Evolutionary conservation across 2,113 vertebrate species (phyloP), one percentile per base, ranked within the genome.

Genomic region (Prunella fulvescens): DNA sequence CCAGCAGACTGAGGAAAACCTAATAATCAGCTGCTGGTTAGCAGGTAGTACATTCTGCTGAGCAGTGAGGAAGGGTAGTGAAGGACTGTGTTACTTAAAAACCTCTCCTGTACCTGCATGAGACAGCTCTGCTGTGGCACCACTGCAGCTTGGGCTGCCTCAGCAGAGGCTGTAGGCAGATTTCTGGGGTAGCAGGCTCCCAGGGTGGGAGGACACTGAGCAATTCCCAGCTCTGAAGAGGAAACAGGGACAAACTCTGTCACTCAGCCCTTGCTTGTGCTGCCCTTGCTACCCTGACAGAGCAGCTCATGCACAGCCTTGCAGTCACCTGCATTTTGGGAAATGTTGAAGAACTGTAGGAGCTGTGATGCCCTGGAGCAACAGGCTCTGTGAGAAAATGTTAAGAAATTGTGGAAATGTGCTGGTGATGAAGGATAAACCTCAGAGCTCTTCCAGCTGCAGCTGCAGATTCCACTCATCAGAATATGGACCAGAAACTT

Each of bases 251-350:
- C 7, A 4, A 77, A 7, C 23, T 56, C 16, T 2, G 2, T 44
- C 65, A 23, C 11, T 9, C 18, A 76, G 39, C 16, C 40, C 28
- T 22, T 39, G 26, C 26, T 33, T 35, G 24, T 57, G 66, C 29
- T 81, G 53, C 31, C 18, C 26, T 39, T 1, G 0, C 60, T 26
- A 1, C 66, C 13, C 22, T 33, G 26, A 33, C 62, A 44, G 18
- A 18, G 48, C 2, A 3, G 7, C 47, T 74, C 15, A 4, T 26
- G 47, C 42, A 29, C 10, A 24, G 48, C 53, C 17, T 48, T 40
- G 39, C 1, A 1, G 4, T 48, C 50, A 35, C 35, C 67, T 61
- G 69, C 19, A 2, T 15, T 50, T 42, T 11, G 37, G 73, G 54
- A 7, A 57, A 23, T 24, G 12, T 12, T 58, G 45, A 56, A 5